These are phyloP conservation scores for Zootermopsis nevadensis DNA, from an alignment of 2,888 invertebrate genomes.

Conservation along the genomic window DNA sequence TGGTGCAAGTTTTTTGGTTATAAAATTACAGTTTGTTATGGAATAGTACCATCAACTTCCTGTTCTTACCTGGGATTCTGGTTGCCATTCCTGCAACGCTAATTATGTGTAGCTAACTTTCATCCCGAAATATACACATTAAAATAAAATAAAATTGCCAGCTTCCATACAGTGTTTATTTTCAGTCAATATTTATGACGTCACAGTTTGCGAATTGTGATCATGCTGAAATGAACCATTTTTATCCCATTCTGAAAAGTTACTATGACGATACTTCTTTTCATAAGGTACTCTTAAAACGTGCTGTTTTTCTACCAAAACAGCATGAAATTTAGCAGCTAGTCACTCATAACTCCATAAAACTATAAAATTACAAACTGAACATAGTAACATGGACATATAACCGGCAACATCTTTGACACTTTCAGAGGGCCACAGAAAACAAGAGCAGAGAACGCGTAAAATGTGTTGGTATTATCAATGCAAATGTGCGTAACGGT, in stretches of 20 bases:
- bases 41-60: neutral
- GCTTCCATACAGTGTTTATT: conserved; percentile 26
- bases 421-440: no score
- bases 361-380: no score
- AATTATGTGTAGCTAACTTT: neutral
- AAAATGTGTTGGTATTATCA: no score
- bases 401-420: no score
- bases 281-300: no score
- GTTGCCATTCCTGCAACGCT: neutral
- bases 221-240: neutral
- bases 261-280: no score
- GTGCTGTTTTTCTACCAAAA: no score
- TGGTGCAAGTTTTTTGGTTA: neutral
- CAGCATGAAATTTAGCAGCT: no score
- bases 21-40: neutral
- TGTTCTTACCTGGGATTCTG: conserved; percentile 11
- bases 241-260: neutral
- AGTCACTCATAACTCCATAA: no score
- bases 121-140: neutral
- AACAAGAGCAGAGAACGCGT: no score
- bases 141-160: conserved; percentile 17
- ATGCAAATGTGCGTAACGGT: no score
- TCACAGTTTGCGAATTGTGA: conserved; percentile 4
- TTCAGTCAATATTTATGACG: conserved; percentile 35
- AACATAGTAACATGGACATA: no score